Evolutionary conservation across 2,113 vertebrate species (phyloP).

Genomic region (Ploceus nigricollis): DNA sequence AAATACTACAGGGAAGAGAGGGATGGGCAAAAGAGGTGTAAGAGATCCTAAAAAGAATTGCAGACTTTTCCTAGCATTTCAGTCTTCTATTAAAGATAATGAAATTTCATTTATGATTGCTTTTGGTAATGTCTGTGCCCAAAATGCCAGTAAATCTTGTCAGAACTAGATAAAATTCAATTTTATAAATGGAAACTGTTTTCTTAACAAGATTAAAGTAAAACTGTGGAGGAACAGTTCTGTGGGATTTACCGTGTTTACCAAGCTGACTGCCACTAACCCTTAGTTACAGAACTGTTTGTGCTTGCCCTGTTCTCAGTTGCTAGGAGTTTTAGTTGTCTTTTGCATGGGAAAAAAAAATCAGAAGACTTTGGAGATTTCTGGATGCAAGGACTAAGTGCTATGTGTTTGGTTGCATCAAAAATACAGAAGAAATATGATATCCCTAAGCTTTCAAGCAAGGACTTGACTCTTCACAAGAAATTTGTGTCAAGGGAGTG

Average conservation of each 20-base stretch:
- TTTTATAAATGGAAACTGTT: neutral
- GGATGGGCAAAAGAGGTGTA: neutral
- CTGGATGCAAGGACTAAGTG: neutral
- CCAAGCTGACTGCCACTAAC: neutral
- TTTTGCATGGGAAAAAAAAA: neutral
- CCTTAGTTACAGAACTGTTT: neutral
- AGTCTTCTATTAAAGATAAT: neutral
- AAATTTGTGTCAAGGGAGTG: neutral
- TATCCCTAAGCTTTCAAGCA: neutral
- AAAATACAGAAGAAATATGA: neutral
- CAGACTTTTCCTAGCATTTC: neutral
- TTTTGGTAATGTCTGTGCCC: neutral
- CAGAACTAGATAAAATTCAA: neutral
- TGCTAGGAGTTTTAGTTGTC: neutral
- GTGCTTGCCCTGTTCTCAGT: neutral
- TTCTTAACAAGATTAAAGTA: neutral
- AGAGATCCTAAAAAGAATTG: neutral
- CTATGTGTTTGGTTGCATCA: neutral
- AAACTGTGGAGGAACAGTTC: neutral
- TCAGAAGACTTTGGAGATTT: neutral
- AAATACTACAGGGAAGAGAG: neutral
- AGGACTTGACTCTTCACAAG: neutral
- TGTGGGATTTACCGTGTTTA: neutral
- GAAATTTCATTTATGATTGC: constrained; percentile 2
- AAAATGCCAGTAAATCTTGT: neutral